These are phyloP conservation scores for Troilus luridus DNA, from an alignment of 2,888 invertebrate species.

Conservation along the genomic window DNA sequence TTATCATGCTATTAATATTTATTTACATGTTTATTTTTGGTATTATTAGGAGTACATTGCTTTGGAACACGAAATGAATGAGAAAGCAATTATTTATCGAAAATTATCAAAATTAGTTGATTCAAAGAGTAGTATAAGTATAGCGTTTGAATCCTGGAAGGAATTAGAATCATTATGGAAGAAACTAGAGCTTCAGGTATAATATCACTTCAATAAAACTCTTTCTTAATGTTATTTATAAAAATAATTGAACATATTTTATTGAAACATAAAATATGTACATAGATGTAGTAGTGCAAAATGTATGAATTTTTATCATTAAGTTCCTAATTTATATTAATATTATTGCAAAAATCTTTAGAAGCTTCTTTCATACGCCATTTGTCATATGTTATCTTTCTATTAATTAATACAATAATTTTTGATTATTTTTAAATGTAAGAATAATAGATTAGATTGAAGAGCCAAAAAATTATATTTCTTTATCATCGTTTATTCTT, in stretches of 20 bases:
- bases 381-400: too few relatives aligned
- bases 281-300: too few relatives aligned
- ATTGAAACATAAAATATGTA: too few relatives aligned
- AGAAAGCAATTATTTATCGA: conserved; percentile 80
- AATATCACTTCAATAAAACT: neutral
- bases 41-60: conserved; percentile 79
- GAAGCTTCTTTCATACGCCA: too few relatives aligned
- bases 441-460: too few relatives aligned
- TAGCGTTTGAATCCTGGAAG: conserved; percentile 89
- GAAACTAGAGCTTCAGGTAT: conserved; percentile 76
- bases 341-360: too few relatives aligned
- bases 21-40: conserved; percentile 55
- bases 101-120: conserved; percentile 86
- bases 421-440: too few relatives aligned
- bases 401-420: too few relatives aligned
- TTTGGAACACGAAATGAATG: conserved; percentile 84
- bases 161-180: conserved; percentile 86
- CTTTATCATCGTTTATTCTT: too few relatives aligned
- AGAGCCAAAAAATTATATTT: too few relatives aligned
- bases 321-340: too few relatives aligned
- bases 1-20: neutral
- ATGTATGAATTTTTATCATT: too few relatives aligned
- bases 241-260: neutral
- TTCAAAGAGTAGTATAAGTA: conserved; percentile 84
- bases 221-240: neutral